phyloP scores from a whole-genome alignment of 1,140 invertebrate species.

The Coptotermes formosanus region DNA sequence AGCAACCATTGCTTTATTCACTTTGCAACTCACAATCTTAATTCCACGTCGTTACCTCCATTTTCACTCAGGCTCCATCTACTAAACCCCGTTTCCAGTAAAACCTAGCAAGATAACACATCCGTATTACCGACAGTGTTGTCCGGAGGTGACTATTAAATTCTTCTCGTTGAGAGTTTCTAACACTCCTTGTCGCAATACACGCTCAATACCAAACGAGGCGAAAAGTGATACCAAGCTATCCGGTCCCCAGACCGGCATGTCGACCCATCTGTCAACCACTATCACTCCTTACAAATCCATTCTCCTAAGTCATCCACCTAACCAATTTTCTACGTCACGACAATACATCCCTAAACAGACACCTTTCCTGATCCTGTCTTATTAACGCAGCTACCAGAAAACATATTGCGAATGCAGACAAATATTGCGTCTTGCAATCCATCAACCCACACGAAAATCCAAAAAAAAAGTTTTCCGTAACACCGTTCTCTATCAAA shows the following conservation, averaged over 20 bases:
- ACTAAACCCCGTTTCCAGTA: not conserved
- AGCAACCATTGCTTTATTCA: too few relatives aligned
- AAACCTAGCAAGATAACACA: not conserved
- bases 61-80: not conserved
- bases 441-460: not conserved
- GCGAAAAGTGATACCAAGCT: not conserved
- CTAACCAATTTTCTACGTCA: not conserved
- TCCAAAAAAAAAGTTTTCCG: not conserved
- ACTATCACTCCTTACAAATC: not conserved
- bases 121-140: not conserved
- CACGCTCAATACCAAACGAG: not conserved
- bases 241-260: not conserved
- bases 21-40: not conserved
- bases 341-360: not conserved
- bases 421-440: not conserved
- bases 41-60: not conserved
- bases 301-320: not conserved
- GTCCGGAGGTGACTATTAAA: not conserved
- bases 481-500: too few relatives aligned
- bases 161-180: too few relatives aligned
- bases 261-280: not conserved
- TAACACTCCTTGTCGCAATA: too few relatives aligned
- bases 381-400: not conserved
- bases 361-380: not conserved
- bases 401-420: not conserved